These are phyloP conservation scores for Nycticebus coucang DNA, from an alignment of 2,113 vertebrate species.

Conservation along the genomic window DNA sequence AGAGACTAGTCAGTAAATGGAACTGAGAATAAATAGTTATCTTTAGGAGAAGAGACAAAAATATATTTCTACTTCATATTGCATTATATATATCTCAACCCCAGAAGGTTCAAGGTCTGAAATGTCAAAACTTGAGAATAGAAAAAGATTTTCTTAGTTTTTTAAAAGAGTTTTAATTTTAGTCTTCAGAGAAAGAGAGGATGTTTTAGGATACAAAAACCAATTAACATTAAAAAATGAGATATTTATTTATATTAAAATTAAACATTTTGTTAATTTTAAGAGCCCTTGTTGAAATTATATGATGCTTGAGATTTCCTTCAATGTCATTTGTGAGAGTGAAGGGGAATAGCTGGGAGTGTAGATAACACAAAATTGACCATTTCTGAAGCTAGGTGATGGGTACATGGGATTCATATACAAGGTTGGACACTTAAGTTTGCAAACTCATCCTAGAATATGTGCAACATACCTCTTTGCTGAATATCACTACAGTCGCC, in stretches of 20 bases:
- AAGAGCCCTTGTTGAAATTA: background rate
- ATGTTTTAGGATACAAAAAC: background rate
- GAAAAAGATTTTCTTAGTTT: background rate
- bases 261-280: background rate
- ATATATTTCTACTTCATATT: background rate
- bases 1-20: background rate
- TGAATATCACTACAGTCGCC: no score
- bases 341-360: background rate
- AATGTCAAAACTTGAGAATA: background rate
- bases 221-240: background rate
- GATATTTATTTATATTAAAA: background rate
- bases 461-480: no score
- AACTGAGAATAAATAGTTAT: conserved; percentile 19
- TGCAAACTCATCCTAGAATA: no score
- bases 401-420: background rate
- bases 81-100: no score
- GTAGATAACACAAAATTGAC: background rate
- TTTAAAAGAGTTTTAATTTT: background rate
- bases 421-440: no score
- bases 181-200: background rate
- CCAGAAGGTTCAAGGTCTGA: background rate
- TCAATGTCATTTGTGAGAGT: background rate
- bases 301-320: background rate
- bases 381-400: background rate
- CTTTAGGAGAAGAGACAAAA: background rate